Evolutionary conservation across 1,140 invertebrate genomes (phyloP).

Genomic region (Brachionus koreanus): DNA sequence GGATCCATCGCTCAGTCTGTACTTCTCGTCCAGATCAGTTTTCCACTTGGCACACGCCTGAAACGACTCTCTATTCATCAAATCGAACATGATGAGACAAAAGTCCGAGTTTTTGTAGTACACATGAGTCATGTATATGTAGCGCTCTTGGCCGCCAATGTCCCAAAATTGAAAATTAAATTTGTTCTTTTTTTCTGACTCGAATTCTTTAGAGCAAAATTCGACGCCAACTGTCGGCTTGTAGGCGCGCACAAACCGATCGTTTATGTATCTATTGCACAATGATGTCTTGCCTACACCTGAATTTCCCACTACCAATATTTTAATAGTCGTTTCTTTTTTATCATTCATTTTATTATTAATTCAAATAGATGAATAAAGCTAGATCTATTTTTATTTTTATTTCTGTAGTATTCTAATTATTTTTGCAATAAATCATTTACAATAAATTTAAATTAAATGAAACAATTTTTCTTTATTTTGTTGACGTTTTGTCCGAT

Average conservation of each 20-base stretch:
- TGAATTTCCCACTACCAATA: constrained; percentile 33
- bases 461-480: background rate
- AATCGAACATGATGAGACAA: constrained; percentile 44
- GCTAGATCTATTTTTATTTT: background rate
- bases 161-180: constrained; percentile 44
- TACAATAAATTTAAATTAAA: background rate
- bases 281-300: constrained; percentile 40
- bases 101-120: constrained; percentile 43
- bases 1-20: background rate
- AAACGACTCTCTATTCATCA: constrained; percentile 37
- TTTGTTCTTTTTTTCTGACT: background rate
- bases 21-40: constrained; percentile 33
- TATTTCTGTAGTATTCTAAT: background rate
- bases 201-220: constrained; percentile 35
- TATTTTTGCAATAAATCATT: constrained; percentile 19
- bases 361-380: background rate
- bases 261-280: constrained; percentile 39
- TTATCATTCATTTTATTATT: constrained; percentile 10
- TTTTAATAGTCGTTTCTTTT: constrained; percentile 31
- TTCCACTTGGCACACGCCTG: constrained; percentile 34
- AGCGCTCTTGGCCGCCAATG: constrained; percentile 44
- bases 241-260: background rate
- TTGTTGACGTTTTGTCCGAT: background rate
- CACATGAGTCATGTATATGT: constrained; percentile 43
- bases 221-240: constrained; percentile 42